Percentiles rank a stretch among this genome's conserved stretches.
phyloP scores from a whole-genome alignment of 2,888 invertebrate genomes.

The Bombylius major region DNA sequence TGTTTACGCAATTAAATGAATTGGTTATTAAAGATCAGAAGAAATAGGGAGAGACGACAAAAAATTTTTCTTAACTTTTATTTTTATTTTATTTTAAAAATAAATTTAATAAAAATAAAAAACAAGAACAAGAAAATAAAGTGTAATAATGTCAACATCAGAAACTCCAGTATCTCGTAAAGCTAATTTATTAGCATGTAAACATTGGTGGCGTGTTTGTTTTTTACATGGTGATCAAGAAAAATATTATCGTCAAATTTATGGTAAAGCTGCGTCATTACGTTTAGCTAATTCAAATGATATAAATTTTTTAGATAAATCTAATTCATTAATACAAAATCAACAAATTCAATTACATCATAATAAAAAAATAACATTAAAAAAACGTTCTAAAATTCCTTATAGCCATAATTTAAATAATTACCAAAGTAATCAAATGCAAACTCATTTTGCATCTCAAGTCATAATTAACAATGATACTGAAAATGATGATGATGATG shows the following conservation, averaged over 20 bases:
- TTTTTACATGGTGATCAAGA: constrained; percentile 71
- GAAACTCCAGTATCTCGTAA: constrained; percentile 4
- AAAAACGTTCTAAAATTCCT: too few species aligned
- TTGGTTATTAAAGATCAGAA: too few species aligned
- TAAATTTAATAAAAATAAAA: too few species aligned
- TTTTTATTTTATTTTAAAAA: too few species aligned
- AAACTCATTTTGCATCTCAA: neutral
- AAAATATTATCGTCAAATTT: constrained; percentile 63
- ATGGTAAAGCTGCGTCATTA: constrained; percentile 38
- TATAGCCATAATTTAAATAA: neutral
- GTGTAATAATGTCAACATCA: constrained; percentile 2
- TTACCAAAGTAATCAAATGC: neutral
- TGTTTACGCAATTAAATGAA: too few species aligned
- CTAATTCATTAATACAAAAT: neutral
- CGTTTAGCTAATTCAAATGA: constrained; percentile 30
- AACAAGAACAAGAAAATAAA: neutral
- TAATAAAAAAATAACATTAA: neutral
- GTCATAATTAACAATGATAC: neutral
- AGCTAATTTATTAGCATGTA: constrained; percentile 40
- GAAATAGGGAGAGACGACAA: too few species aligned
- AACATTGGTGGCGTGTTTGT: constrained; percentile 77
- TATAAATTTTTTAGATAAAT: neutral
- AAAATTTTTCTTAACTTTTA: too few species aligned
- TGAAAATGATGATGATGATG: neutral
- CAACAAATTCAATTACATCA: neutral